Conservation (phyloP, 2,888 invertebrate species). For the Platerodrilus igneus region DNA sequence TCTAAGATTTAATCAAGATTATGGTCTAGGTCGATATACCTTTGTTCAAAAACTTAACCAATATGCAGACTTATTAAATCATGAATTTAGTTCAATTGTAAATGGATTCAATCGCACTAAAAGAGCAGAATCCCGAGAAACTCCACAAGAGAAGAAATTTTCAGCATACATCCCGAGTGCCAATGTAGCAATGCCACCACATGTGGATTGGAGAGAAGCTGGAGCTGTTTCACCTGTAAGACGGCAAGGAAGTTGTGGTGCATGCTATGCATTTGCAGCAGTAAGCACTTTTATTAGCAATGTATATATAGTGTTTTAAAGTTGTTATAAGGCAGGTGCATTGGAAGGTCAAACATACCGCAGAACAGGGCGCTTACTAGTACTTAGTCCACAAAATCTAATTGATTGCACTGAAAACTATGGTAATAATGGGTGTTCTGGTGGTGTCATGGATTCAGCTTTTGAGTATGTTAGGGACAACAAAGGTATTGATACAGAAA, state of each 20-base stretch:
- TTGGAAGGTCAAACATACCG: conserved; percentile 53
- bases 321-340: conserved; percentile 51
- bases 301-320: background rate
- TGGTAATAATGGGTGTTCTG: conserved; percentile 53
- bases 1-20: conserved; percentile 40
- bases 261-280: conserved; percentile 46
- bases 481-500: conserved; percentile 55
- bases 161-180: conserved; percentile 40
- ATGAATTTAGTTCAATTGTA: conserved; percentile 40
- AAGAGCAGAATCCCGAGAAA: conserved; percentile 54
- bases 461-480: conserved; percentile 51
- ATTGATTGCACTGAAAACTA: conserved; percentile 53
- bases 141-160: conserved; percentile 21
- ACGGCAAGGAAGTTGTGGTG: conserved; percentile 42
- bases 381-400: conserved; percentile 55
- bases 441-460: conserved; percentile 52
- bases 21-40: conserved; percentile 35
- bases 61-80: conserved; percentile 42
- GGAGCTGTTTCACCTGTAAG: conserved; percentile 44
- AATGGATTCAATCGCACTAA: conserved; percentile 46
- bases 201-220: conserved; percentile 43
- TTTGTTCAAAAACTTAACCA: conserved; percentile 42
- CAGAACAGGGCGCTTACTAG: conserved; percentile 49
- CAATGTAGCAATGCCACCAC: conserved; percentile 40
- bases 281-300: conserved; percentile 34